phyloP scores from a whole-genome alignment of 2,797 vertebrate species.

The Lacerta bilineata region DNA sequence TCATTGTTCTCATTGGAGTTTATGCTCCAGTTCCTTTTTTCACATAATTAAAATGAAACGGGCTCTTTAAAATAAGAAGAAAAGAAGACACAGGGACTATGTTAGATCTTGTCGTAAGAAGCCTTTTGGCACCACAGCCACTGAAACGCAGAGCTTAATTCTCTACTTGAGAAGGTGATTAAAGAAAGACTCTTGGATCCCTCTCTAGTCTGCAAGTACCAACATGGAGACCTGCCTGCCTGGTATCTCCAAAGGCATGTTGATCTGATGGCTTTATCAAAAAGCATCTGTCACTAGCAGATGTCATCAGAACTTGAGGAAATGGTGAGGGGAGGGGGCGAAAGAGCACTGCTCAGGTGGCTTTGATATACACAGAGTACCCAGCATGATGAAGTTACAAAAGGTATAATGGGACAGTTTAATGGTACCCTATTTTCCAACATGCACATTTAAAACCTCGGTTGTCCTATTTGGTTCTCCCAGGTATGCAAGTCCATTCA shows the following conservation, averaged over 20 bases:
- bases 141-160: conserved; percentile 74
- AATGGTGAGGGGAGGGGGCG: conserved; percentile 26
- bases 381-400: conserved; percentile 7
- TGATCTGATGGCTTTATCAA: conserved; percentile 73
- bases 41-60: conserved; percentile 70
- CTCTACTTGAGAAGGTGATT: conserved; percentile 78
- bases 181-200: conserved; percentile 75
- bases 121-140: conserved; percentile 74
- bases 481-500: neutral
- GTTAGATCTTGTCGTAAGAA: conserved; percentile 75
- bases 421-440: neutral
- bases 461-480: neutral
- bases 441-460: neutral
- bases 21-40: conserved; percentile 71
- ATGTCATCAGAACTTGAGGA: conserved; percentile 72
- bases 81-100: conserved; percentile 4
- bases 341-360: conserved; percentile 50
- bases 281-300: conserved; percentile 73
- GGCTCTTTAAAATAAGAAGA: conserved; percentile 69
- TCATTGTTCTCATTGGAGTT: conserved; percentile 73
- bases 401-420: conserved; percentile 2
- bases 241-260: conserved; percentile 73
- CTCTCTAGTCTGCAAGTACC: conserved; percentile 69
- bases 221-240: conserved; percentile 67
- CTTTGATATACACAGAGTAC: conserved; percentile 33